Evolutionary conservation across 1,140 invertebrate species (phyloP).

Genomic region (Brachionus angularis): DNA sequence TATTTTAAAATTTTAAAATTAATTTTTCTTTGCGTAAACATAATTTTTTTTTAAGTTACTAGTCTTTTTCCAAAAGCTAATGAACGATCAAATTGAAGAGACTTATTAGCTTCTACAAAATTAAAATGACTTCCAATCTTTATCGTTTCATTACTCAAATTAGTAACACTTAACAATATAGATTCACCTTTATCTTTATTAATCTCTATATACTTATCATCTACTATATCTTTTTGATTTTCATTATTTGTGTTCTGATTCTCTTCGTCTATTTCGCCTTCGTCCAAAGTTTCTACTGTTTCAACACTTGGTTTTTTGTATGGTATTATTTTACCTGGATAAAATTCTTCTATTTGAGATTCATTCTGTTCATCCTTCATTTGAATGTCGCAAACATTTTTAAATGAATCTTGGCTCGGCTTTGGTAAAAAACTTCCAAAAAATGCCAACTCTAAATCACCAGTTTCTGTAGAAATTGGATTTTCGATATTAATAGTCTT

Average conservation of each 20-base stretch:
- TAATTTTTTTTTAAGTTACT: slow-evolving; percentile 47
- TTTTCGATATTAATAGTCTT: slow-evolving; percentile 55
- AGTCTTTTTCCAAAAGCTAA: slow-evolving; percentile 55
- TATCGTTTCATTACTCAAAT: slow-evolving; percentile 48
- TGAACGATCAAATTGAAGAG: slow-evolving; percentile 53
- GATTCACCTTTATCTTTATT: slow-evolving; percentile 46
- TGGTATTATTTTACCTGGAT: slow-evolving; percentile 23
- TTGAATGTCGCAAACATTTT: slow-evolving; percentile 46
- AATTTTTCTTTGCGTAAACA: too few relatives aligned
- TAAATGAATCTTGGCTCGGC: slow-evolving; percentile 39
- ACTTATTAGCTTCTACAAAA: slow-evolving; percentile 56
- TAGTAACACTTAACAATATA: slow-evolving; percentile 46
- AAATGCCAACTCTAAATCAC: slow-evolving; percentile 52
- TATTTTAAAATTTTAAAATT: not conserved
- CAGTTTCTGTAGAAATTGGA: slow-evolving; percentile 52
- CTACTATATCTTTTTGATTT: slow-evolving; percentile 44
- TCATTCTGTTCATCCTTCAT: not conserved
- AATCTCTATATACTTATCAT: slow-evolving; percentile 42
- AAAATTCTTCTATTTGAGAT: not conserved
- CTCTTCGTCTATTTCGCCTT: slow-evolving; percentile 43
- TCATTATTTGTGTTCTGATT: slow-evolving; percentile 41
- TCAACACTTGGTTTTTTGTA: not conserved
- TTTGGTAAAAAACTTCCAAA: slow-evolving; percentile 57
- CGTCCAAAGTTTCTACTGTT: slow-evolving; percentile 8
- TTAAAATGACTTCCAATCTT: slow-evolving; percentile 58